Percentiles rank a stretch among this genome's conserved stretches.
These are phyloP conservation scores for Crepidodera aurea DNA, from an alignment of 2,888 invertebrate genomes.

Conservation along the genomic window DNA sequence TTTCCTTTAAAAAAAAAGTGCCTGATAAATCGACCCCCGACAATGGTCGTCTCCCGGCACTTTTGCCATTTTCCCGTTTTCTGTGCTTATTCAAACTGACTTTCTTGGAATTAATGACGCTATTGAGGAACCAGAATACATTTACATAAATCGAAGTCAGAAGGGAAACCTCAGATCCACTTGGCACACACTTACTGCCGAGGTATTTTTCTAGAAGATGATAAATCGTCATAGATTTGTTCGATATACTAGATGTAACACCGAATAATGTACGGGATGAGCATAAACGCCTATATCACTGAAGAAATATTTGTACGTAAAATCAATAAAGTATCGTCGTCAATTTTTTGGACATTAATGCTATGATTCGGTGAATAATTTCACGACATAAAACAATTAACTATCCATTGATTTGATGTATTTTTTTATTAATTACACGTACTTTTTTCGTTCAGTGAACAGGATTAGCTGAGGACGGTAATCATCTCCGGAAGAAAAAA, in stretches of 20 bases:
- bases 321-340: too few species aligned
- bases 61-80: constrained; percentile 11
- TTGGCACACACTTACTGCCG: constrained; percentile 2
- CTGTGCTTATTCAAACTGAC: constrained; percentile 2
- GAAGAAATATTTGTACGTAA: too few species aligned
- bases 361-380: too few species aligned
- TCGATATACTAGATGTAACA: background rate
- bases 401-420: too few species aligned
- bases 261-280: background rate
- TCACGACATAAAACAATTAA: too few species aligned
- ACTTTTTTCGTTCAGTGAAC: too few species aligned
- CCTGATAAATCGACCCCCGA: constrained; percentile 4
- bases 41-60: background rate
- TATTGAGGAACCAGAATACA: constrained; percentile 13
- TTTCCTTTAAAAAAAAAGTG: background rate
- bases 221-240: constrained; percentile 1
- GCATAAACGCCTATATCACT: background rate
- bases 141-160: constrained; percentile 14
- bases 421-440: too few species aligned
- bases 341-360: too few species aligned
- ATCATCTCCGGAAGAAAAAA: too few species aligned
- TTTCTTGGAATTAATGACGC: constrained; percentile 9
- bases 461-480: too few species aligned
- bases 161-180: background rate
- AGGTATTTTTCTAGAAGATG: constrained; percentile 1